Percentiles rank a stretch among this genome's conserved stretches.
Evolutionary conservation across 2,797 vertebrate genomes (phyloP).

Genomic region (Micropoecilia bifurca): DNA sequence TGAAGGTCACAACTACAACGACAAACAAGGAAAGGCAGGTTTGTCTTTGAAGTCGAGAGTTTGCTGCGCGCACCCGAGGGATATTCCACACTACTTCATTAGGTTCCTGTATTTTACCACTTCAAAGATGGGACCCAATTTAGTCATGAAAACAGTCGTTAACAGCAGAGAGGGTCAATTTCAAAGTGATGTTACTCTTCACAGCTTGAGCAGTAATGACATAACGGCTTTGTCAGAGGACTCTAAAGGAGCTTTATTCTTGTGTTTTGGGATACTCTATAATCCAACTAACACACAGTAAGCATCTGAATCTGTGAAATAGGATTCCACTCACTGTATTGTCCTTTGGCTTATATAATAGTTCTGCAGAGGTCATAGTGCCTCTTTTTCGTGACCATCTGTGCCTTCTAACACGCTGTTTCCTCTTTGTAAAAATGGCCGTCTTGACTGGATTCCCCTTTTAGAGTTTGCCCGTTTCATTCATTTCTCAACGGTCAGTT

Average conservation of each 20-base stretch:
- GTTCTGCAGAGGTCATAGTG: constrained; percentile 50
- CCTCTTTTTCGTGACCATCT: constrained; percentile 34
- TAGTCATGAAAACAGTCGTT: constrained; percentile 43
- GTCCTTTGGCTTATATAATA: constrained; percentile 53
- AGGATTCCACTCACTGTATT: constrained; percentile 60
- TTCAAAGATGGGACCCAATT: constrained; percentile 48
- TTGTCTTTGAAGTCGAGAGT: constrained; percentile 55
- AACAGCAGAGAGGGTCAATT: constrained; percentile 33
- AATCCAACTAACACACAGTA: constrained; percentile 54
- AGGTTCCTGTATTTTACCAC: constrained; percentile 36
- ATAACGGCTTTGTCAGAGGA: constrained; percentile 39
- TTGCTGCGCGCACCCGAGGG: constrained; percentile 33
- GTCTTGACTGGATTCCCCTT: constrained; percentile 49
- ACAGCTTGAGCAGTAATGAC: constrained; percentile 42
- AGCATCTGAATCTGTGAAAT: constrained; percentile 49
- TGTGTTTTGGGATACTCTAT: constrained; percentile 42
- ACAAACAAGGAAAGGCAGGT: constrained; percentile 44
- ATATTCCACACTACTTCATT: constrained; percentile 49
- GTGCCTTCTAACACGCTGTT: neutral
- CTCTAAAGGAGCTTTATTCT: constrained; percentile 40
- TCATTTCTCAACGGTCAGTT: constrained; percentile 67
- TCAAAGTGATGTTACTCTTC: constrained; percentile 34
- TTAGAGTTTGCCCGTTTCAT: constrained; percentile 53
- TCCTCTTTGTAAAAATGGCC: constrained; percentile 18
- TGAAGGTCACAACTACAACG: constrained; percentile 40